These are phyloP conservation scores for Eulimnadia texana DNA, from an alignment of 1,140 invertebrate genomes.

Conservation along the genomic window DNA sequence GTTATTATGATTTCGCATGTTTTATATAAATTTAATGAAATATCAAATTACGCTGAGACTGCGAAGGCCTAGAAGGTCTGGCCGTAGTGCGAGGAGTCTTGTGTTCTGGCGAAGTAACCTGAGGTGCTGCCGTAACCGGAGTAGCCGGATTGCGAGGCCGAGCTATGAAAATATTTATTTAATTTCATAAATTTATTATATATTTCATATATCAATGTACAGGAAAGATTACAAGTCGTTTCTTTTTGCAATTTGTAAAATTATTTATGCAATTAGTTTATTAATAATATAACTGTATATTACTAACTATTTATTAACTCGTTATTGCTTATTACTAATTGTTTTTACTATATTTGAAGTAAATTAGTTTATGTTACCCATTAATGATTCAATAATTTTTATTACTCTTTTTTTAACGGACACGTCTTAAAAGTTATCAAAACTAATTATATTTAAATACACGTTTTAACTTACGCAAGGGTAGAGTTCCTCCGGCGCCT, in stretches of 20 bases:
- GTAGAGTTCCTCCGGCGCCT: slow-evolving; percentile 48
- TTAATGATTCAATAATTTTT: too few relatives aligned
- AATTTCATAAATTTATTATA: too few relatives aligned
- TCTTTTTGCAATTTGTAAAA: too few relatives aligned
- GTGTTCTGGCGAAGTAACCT: slow-evolving; percentile 12
- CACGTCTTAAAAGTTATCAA: neutral
- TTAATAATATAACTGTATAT: too few relatives aligned
- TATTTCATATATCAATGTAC: too few relatives aligned
- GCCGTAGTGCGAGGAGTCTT: neutral
- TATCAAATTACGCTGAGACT: slow-evolving; percentile 12
- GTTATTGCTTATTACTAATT: too few relatives aligned
- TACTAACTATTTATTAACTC: too few relatives aligned
- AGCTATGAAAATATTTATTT: slow-evolving; percentile 16
- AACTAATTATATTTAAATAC: neutral
- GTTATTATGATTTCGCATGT: neutral
- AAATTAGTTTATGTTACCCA: too few relatives aligned
- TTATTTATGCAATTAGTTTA: too few relatives aligned
- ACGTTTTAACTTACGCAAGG: slow-evolving; percentile 47
- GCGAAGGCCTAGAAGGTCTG: slow-evolving; percentile 9
- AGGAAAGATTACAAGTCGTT: too few relatives aligned
- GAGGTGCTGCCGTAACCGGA: neutral
- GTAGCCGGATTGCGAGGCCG: slow-evolving; percentile 18
- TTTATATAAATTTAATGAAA: neutral
- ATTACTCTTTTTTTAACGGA: neutral
- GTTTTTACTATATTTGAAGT: too few relatives aligned